Evolutionary conservation across 1,140 invertebrate species (phyloP).

Genomic region (Macrocentrus cingulum): DNA sequence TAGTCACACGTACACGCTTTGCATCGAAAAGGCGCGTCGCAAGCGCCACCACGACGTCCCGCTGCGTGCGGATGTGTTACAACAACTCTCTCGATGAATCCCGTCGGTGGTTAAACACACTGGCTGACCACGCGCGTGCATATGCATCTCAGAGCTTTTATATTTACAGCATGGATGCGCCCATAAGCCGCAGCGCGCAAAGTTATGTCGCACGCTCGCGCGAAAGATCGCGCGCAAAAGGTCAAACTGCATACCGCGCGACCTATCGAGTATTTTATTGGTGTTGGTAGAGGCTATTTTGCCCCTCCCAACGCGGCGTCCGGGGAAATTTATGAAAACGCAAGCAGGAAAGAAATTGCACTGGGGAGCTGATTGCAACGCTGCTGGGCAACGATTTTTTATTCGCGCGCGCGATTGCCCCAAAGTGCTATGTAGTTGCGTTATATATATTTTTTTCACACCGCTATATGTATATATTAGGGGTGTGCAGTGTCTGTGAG

Average conservation of each 20-base stretch:
- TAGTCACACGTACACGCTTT: constrained; percentile 2
- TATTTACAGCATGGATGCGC: too few species aligned
- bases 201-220: constrained; percentile 42
- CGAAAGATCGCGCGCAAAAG: constrained; percentile 23
- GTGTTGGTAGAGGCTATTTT: constrained; percentile 4
- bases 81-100: constrained; percentile 8
- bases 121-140: constrained; percentile 26
- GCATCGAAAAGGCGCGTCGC: constrained; percentile 8
- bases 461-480: too few species aligned
- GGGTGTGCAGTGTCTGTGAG: constrained; percentile 43
- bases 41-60: constrained; percentile 17
- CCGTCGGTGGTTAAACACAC: constrained; percentile 2
- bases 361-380: constrained; percentile 18
- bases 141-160: too few species aligned
- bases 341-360: neutral
- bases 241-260: constrained; percentile 21
- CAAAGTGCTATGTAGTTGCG: constrained; percentile 24
- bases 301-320: neutral
- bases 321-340: constrained; percentile 18
- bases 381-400: constrained; percentile 14
- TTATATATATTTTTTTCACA: too few species aligned
- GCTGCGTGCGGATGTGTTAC: constrained; percentile 20
- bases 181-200: too few species aligned
- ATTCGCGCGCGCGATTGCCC: constrained; percentile 12
- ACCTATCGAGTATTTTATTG: constrained; percentile 21